Evolutionary conservation across 2,888 invertebrate species (phyloP), one percentile per base, ranked within the genome.

Genomic region (Ichneumoninae sp.): DNA sequence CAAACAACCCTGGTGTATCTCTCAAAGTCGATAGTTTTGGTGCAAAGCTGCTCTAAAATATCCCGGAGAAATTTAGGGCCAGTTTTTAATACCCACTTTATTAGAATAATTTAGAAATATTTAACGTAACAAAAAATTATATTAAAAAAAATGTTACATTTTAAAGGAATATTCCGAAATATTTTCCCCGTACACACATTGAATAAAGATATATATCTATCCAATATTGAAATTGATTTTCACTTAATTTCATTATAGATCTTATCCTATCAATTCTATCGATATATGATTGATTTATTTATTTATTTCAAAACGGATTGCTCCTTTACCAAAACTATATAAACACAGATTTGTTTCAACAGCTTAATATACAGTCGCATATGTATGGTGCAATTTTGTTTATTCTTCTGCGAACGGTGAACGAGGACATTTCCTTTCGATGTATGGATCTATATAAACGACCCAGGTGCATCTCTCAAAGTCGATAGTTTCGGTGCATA

Each of bases 381-480:
- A 22, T 22, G 1, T 13, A 16, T 26, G 60, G 30, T 30, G 26
- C 22, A 30, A 10, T 8, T 26, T 16, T 13, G 60, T 60, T 3
- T 16, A 26, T 60, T 30, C 16, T 60, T 26, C 30, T 60, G 4
- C 30, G 7, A 60, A 19, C 5, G 1, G 6, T 26, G 4, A 13
- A 60, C 8, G 40, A 40, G 40, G 40, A 1, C 40, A 8, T 40
- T 60, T 30, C 5, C 4, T 16, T 60, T 60, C 22, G 26, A 26
- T 13, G 60, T 30, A 30, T 1, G 13, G 16, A 60, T 16, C 26
- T 54, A 54, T 54, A 54, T 26, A 22, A 65, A 47, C n/a, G 50
- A 65, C 63, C 80, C 83, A 83, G 83, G 80, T 83, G 83, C 83
- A 81, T 76, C 30, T 22, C 16, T 30, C 26, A 65, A 33, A 76